Base-by-base conservation (phyloP, 2,888 invertebrate species). In the Protophormia terraenovae region DNA sequence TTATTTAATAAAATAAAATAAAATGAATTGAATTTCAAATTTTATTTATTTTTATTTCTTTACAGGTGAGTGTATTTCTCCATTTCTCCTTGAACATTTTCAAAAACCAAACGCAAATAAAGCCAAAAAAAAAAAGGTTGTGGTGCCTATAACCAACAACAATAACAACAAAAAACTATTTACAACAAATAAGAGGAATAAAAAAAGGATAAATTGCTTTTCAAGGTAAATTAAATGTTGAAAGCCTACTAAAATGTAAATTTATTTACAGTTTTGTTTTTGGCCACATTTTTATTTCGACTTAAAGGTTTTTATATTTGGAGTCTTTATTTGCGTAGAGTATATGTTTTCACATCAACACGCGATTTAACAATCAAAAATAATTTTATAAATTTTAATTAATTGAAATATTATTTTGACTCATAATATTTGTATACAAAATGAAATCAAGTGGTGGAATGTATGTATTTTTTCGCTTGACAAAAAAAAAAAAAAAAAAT, bases 341-440 rank as follows among this genome's bases (percentile, higher is more conserved):
- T 50, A 45, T 55, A 6, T 14, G 2, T 29, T 27, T 0, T 27
- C 16, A 19, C 41, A 72, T 58, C 38, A 84, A 58, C 83, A 84
- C 79, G 83, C 83, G 35, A 84, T 79, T 84, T 79, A 71, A 58
- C 79, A 79, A 84, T 84, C 79, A 84, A 71, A 79, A 79, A 69
- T 29, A 32, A 73, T 67, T 78, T 71, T 55, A 38, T 73, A 67
- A 60, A 71, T 29, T 73, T 77, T 77, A 72, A 72, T 76, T 83
- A 77, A 83, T 72, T 76, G 71, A 72, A 77, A 41, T 62, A 67
- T 14, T 67, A 67, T 50, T 50, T 47, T 12, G 2, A 35, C 50
- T 12, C 16, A 1, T 3, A 16, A 5, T 8, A 22, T 24, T 24
- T 12, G 24, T n/a, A n/a, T n/a, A n/a, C n/a, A n/a, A 27, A 41